Base-by-base conservation (phyloP, 1,140 invertebrate genomes). In the Drosophila fuyamai region DNA sequence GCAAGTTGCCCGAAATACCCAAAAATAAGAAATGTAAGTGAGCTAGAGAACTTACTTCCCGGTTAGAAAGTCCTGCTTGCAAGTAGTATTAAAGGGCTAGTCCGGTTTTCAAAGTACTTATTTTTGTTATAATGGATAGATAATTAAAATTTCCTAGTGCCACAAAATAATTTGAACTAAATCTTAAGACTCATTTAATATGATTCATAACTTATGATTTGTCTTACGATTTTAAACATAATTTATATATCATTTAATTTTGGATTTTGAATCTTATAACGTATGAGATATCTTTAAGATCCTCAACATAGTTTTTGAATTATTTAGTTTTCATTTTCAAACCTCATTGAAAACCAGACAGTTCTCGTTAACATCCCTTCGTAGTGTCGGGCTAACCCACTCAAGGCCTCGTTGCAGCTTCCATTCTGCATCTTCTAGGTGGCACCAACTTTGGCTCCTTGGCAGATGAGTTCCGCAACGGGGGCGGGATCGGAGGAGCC, bases 1-100 rank as follows among this genome's bases (percentile, higher is more conserved):
- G 97, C 92, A 96, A 96, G 93, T 93, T 97, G 27, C 97, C 97
- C 10, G 97, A 97, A 93, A 97, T 97, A 79, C 97, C 97, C 5
- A 97, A 97, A 92, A 96, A 95, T 77, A 96, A 96, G 93, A 97
- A 97, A 95, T 95, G 96, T 97, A 93, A 95, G 91, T 77, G 1
- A 1, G 7, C 23, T 35, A 5, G 10, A 6, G 1, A 14, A 5
- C 27, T 5, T 38, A 36, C 48, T 29, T 36, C 23, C 46, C 18
- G 13, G 13, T 14, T 68, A 67, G 14, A 16, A 1, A 16, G 8
- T 44, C 54, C 38, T 50, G 48, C 55, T 41, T 73, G 47, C 6
- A 9, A 36, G 8, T 74, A 57, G 44, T 18, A 13, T 9, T 23
- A n/a, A 2, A 16, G 23, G 62, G 18, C 14, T 4, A 23, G n/a